phyloP scores from a whole-genome alignment of 1,140 invertebrate genomes.

The Eumeta japonica region DNA sequence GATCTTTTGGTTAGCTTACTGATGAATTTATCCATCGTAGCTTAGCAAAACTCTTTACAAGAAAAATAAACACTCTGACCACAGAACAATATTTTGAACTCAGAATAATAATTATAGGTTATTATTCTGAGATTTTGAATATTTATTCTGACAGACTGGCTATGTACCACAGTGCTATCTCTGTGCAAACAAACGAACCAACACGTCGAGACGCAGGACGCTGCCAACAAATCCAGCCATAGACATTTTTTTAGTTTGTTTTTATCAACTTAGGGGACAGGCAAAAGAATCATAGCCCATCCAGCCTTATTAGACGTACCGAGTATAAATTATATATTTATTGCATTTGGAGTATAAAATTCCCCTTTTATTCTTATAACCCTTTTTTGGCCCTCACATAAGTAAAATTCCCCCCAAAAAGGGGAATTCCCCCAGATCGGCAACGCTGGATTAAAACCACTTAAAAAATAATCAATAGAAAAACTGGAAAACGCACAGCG shows the following conservation, averaged over 20 bases:
- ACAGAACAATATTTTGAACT: too few relatives aligned
- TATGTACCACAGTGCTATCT: too few relatives aligned
- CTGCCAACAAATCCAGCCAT: slow-evolving; percentile 1
- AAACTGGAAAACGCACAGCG: too few relatives aligned
- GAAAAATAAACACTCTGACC: too few relatives aligned
- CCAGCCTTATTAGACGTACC: slow-evolving; percentile 1
- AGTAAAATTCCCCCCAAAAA: slow-evolving; percentile 1
- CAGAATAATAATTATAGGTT: not conserved
- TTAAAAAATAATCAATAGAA: too few relatives aligned
- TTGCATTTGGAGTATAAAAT: slow-evolving; percentile 1
- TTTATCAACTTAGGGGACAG: slow-evolving; percentile 1
- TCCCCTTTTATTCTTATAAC: slow-evolving; percentile 1
- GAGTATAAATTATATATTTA: slow-evolving; percentile 1
- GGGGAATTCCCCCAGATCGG: slow-evolving; percentile 1
- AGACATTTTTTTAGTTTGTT: slow-evolving; percentile 1
- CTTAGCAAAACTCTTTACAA: too few relatives aligned
- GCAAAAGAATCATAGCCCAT: not conserved
- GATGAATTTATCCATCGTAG: too few relatives aligned
- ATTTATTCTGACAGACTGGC: too few relatives aligned
- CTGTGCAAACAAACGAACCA: too few relatives aligned
- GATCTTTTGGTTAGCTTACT: too few relatives aligned
- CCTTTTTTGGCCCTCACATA: not conserved
- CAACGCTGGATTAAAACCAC: too few relatives aligned
- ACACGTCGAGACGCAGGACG: too few relatives aligned
- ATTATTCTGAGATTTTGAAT: slow-evolving; percentile 1